Evolutionary conservation across 2,797 vertebrate genomes (phyloP).

Genomic region (Cephalopachus bancanus): DNA sequence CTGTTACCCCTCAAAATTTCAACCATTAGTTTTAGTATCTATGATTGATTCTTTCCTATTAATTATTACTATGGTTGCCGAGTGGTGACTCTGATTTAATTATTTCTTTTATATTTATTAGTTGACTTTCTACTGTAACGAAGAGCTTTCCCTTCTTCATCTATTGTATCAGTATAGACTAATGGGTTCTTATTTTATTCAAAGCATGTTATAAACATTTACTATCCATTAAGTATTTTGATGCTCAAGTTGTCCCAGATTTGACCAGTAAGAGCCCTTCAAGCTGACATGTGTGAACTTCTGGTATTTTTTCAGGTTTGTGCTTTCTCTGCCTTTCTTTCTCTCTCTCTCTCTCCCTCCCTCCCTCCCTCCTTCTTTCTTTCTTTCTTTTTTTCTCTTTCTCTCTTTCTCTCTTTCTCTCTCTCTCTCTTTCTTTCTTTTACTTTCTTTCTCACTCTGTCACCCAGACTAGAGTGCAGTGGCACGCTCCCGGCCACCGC

Average conservation of each 20-base stretch:
- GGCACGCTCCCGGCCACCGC: no score
- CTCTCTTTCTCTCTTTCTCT: no score
- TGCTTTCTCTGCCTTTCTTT: neutral
- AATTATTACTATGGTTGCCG: slow-evolving; percentile 38
- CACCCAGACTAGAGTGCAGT: no score
- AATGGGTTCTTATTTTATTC: slow-evolving; percentile 25
- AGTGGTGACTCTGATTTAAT: slow-evolving; percentile 15
- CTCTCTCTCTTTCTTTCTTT: no score
- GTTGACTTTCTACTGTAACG: neutral
- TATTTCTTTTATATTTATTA: slow-evolving; percentile 46
- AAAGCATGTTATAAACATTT: neutral
- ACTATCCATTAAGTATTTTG: slow-evolving; percentile 38
- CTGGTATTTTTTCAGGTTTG: neutral
- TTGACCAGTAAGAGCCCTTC: neutral
- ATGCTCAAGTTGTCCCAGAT: neutral
- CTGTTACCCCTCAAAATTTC: slow-evolving; percentile 48
- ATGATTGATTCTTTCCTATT: slow-evolving; percentile 44
- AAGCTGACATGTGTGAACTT: neutral
- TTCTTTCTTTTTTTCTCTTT: no score
- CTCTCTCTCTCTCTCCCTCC: no score
- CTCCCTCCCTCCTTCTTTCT: no score
- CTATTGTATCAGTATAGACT: neutral
- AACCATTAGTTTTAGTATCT: neutral
- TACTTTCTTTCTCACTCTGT: no score
- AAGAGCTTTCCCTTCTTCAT: neutral